A percentile compares a stretch with the other conserved stretches of the same genome.
phyloP scores from a whole-genome alignment of 2,888 invertebrate genomes.

The Coremacera marginata region DNA sequence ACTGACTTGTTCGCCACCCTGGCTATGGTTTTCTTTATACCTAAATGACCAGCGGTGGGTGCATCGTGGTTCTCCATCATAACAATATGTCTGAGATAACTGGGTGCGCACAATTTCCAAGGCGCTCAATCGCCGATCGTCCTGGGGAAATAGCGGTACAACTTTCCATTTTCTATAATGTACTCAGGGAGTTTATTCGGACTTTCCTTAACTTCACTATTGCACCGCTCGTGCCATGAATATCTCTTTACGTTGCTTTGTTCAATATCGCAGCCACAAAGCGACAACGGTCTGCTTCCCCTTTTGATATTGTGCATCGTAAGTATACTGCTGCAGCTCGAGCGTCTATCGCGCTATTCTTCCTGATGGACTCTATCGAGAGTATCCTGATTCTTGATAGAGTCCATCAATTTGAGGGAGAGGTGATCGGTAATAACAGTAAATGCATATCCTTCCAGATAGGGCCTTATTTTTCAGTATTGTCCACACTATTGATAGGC shows the following conservation, averaged over 20 bases:
- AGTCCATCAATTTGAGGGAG: conserved; percentile 17
- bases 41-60: neutral
- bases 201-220: no score
- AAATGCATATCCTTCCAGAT: conserved; percentile 3
- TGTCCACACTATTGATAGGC: neutral
- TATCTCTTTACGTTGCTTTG: no score
- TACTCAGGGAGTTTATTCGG: no score
- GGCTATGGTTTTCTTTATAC: neutral
- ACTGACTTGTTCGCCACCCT: neutral
- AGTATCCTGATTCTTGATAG: no score
- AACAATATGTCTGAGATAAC: no score
- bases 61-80: no score
- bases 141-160: no score
- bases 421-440: conserved; percentile 6
- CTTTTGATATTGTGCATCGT: neutral
- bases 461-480: conserved; percentile 14
- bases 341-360: conserved; percentile 30
- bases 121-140: neutral
- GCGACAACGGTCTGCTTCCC: neutral
- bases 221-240: no score
- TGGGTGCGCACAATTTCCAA: no score
- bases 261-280: no score
- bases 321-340: no score
- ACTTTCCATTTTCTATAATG: no score
- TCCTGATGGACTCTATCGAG: conserved; percentile 29